Conservation (phyloP, 2,888 invertebrate species). For the Platycheirus rosarum region DNA sequence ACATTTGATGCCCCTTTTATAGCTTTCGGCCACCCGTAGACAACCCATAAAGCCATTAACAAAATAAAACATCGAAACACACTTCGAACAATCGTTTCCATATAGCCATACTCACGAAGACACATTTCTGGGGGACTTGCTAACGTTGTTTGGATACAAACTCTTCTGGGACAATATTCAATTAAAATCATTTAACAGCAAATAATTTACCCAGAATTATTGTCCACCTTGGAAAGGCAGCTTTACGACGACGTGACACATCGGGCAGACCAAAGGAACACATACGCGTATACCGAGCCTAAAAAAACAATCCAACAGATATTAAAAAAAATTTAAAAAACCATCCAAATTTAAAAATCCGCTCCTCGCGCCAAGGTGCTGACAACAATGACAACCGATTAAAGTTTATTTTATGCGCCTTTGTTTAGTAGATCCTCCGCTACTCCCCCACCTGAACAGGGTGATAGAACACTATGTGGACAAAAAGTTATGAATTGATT, state of each 20-base stretch:
- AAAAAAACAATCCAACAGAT: constrained; percentile 14
- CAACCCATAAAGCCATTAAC: constrained; percentile 39
- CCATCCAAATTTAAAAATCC: constrained; percentile 58
- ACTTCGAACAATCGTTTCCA: constrained; percentile 45
- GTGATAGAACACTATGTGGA: constrained; percentile 29
- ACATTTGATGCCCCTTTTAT: constrained; percentile 40
- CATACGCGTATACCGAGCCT: not conserved
- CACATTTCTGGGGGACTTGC: constrained; percentile 22
- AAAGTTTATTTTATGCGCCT: constrained; percentile 72
- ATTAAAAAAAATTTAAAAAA: constrained; percentile 2
- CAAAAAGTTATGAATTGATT: constrained; percentile 73
- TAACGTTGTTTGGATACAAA: constrained; percentile 1
- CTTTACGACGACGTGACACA: constrained; percentile 74
- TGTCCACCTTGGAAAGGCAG: constrained; percentile 69
- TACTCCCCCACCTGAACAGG: constrained; percentile 10
- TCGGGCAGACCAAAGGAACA: constrained; percentile 48
- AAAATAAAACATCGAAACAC: constrained; percentile 55
- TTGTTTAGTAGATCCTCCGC: constrained; percentile 51
- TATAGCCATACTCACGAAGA: constrained; percentile 42
- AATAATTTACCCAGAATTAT: constrained; percentile 73
- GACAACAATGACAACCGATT: constrained; percentile 74
- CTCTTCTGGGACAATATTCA: constrained; percentile 69
- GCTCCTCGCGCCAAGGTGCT: constrained; percentile 72
- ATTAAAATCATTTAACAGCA: constrained; percentile 74
- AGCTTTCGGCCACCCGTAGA: constrained; percentile 62